phyloP scores from a whole-genome alignment of 2,888 invertebrate genomes.

The Pyrochroa serraticornis region DNA sequence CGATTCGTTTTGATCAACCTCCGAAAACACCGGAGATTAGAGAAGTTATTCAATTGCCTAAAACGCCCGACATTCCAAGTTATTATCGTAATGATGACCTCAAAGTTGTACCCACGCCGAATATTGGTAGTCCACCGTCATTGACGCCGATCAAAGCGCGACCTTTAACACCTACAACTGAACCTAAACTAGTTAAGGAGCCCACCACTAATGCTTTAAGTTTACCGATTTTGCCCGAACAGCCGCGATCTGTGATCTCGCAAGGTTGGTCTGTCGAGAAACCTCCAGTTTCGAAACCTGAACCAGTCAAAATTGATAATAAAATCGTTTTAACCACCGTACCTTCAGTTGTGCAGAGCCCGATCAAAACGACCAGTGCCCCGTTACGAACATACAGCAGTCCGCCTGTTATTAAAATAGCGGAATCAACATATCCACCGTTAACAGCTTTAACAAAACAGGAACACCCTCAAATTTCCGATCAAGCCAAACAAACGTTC shows the following conservation, averaged over 20 bases:
- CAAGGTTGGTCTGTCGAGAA: conserved; percentile 38
- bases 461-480: conserved; percentile 34
- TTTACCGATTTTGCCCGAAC: conserved; percentile 40
- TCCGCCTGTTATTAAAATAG: conserved; percentile 41
- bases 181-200: conserved; percentile 34
- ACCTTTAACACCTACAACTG: conserved; percentile 21
- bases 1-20: conserved; percentile 57
- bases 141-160: conserved; percentile 52
- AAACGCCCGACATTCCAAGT: conserved; percentile 63
- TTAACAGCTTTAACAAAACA: conserved; percentile 42
- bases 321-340: conserved; percentile 19
- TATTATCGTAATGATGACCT: conserved; percentile 59
- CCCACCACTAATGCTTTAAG: conserved; percentile 27
- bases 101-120: conserved; percentile 39
- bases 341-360: background rate
- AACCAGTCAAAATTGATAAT: conserved; percentile 27
- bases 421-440: conserved; percentile 37
- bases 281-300: conserved; percentile 6
- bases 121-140: conserved; percentile 54
- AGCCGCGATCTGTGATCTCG: conserved; percentile 41
- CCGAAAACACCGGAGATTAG: conserved; percentile 59
- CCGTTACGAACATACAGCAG: conserved; percentile 29
- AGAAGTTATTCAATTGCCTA: conserved; percentile 60
- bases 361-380: conserved; percentile 15
- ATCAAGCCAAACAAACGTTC: too few relatives aligned